Conservation (phyloP, 2,797 vertebrate genomes). For the Muscicapa striata region DNA sequence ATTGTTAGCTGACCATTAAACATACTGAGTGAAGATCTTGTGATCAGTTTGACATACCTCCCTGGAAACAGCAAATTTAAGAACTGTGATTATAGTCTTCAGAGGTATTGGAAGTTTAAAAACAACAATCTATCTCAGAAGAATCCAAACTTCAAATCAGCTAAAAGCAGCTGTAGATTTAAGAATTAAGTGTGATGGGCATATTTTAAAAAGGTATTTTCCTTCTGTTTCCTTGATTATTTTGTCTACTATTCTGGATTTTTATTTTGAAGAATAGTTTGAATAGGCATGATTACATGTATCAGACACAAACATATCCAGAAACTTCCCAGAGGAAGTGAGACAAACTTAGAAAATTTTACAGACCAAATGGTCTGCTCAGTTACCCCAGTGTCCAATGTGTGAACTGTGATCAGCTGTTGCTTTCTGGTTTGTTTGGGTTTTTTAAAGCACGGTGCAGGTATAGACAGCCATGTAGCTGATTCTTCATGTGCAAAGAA, state of each 20-base stretch:
- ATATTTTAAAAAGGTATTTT: not conserved
- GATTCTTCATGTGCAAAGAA: not conserved
- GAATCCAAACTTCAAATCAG: not conserved
- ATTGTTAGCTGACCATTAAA: not conserved
- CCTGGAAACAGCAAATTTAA: not conserved
- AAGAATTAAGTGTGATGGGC: not conserved
- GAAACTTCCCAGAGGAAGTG: not conserved
- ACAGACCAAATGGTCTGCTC: not conserved
- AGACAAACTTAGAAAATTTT: not conserved
- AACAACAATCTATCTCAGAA: not conserved
- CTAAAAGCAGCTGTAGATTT: not conserved
- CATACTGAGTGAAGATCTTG: not conserved
- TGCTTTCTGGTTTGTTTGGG: not conserved
- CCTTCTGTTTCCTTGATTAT: not conserved
- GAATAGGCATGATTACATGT: not conserved
- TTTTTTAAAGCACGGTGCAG: not conserved
- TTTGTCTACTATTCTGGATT: not conserved
- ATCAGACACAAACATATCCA: not conserved
- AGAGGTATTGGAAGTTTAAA: not conserved
- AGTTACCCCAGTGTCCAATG: not conserved
- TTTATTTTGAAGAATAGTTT: not conserved
- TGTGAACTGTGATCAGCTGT: not conserved
- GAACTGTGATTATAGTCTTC: not conserved
- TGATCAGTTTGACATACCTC: not conserved
- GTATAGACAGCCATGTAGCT: not conserved